phyloP scores from a whole-genome alignment of 2,113 vertebrate species.

The Austrofundulus limnaeus region DNA sequence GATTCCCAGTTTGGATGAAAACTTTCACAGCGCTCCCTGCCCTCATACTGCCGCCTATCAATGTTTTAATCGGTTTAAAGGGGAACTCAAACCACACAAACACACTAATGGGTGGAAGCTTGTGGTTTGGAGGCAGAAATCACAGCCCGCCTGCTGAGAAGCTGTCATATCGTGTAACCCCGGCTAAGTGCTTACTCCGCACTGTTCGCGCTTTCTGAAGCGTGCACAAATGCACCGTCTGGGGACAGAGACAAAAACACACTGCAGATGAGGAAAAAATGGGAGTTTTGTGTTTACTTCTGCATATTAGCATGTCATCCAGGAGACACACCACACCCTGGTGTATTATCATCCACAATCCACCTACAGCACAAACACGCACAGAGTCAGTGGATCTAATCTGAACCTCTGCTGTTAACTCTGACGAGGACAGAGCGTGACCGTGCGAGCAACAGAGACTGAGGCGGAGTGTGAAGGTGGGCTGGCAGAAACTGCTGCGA shows the following conservation, averaged over 20 bases:
- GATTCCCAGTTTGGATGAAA: not conserved
- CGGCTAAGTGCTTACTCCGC: slow-evolving; percentile 38
- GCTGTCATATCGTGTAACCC: slow-evolving; percentile 36
- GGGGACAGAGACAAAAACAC: slow-evolving; percentile 13
- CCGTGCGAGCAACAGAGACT: slow-evolving; percentile 6
- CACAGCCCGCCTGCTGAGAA: slow-evolving; percentile 32
- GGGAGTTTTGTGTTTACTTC: not conserved
- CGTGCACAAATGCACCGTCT: not conserved
- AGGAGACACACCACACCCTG: not conserved
- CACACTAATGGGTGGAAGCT: slow-evolving; percentile 23
- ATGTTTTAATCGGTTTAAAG: slow-evolving; percentile 38
- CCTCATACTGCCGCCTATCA: slow-evolving; percentile 13
- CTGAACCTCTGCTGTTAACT: slow-evolving; percentile 60
- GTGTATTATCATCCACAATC: slow-evolving; percentile 2
- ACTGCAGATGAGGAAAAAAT: slow-evolving; percentile 5
- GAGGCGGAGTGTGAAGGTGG: not conserved
- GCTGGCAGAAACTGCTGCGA: slow-evolving; percentile 9
- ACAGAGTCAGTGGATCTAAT: slow-evolving; percentile 46
- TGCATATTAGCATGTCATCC: slow-evolving; percentile 7
- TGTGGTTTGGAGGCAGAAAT: slow-evolving; percentile 32
- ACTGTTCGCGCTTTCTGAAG: slow-evolving; percentile 29
- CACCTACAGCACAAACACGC: slow-evolving; percentile 4
- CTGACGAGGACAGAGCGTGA: slow-evolving; percentile 50
- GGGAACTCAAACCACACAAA: slow-evolving; percentile 35
- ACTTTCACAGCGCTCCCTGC: slow-evolving; percentile 9